These are phyloP conservation scores for Ceramica pisi DNA, from an alignment of 2,888 invertebrate genomes.

Conservation along the genomic window DNA sequence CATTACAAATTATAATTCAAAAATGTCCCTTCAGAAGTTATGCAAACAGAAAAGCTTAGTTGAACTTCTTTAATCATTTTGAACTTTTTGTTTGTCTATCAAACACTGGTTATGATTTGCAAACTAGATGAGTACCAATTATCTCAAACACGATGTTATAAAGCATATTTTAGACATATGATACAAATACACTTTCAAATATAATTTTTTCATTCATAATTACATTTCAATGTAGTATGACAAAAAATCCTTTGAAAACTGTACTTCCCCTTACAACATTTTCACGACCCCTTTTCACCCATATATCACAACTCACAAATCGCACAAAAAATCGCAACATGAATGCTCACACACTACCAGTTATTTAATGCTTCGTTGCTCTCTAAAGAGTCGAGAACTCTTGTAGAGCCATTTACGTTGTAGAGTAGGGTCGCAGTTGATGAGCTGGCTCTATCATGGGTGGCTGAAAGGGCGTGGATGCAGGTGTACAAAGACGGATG, in stretches of 20 bases:
- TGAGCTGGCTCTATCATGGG: slow-evolving; percentile 74
- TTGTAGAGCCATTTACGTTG: slow-evolving; percentile 79
- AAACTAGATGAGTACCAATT: neutral
- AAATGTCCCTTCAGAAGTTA: too few relatives aligned
- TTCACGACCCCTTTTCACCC: neutral
- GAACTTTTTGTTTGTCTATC: too few relatives aligned
- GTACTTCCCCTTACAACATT: neutral
- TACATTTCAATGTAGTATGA: neutral
- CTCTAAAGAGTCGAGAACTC: slow-evolving; percentile 76
- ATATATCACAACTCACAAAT: slow-evolving; percentile 20
- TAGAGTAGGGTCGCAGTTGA: slow-evolving; percentile 79
- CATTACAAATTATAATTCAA: too few relatives aligned
- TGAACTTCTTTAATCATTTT: too few relatives aligned
- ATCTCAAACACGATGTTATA: neutral
- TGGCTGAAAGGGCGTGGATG: slow-evolving; percentile 54
- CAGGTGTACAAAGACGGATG: slow-evolving; percentile 57
- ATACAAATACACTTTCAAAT: neutral
- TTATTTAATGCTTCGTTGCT: slow-evolving; percentile 86
- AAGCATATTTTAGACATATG: neutral
- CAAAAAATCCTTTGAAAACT: neutral
- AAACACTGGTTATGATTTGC: neutral
- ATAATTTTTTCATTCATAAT: neutral
- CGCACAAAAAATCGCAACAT: slow-evolving; percentile 66
- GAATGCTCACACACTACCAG: slow-evolving; percentile 78
- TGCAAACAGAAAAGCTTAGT: too few relatives aligned